phyloP scores from a whole-genome alignment of 2,888 invertebrate genomes.

The Epinotia brunnichana region DNA sequence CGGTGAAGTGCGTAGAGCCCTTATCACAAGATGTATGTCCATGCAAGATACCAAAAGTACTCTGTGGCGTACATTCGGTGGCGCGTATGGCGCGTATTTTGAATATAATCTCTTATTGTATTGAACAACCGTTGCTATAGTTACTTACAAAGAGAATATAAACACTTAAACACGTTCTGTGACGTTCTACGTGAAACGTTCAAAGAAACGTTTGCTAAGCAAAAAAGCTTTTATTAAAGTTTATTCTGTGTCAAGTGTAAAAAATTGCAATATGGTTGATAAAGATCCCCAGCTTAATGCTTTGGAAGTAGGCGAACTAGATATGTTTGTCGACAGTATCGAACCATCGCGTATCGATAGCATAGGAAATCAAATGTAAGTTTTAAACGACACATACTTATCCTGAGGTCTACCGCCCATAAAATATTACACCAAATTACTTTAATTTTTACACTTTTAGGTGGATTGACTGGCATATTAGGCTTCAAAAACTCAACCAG shows the following conservation, averaged over 20 bases:
- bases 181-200: neutral
- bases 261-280: slow-evolving; percentile 74
- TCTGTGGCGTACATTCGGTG: neutral
- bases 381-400: no score
- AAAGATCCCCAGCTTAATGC: slow-evolving; percentile 79
- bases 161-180: no score
- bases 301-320: slow-evolving; percentile 87
- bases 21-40: no score
- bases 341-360: slow-evolving; percentile 85
- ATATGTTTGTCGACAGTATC: slow-evolving; percentile 89
- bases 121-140: slow-evolving; percentile 58
- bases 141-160: no score
- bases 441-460: slow-evolving; percentile 65
- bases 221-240: neutral
- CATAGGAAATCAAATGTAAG: slow-evolving; percentile 85
- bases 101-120: slow-evolving; percentile 25
- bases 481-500: slow-evolving; percentile 93
- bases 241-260: neutral
- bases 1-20: no score
- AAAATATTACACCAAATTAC: no score
- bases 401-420: no score
- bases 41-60: no score
- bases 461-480: slow-evolving; percentile 92
- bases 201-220: neutral
- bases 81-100: neutral